Evolutionary conservation across 2,113 vertebrate genomes (phyloP), one percentile per base, ranked within the genome.

Genomic region (Scophthalmus maximus): DNA sequence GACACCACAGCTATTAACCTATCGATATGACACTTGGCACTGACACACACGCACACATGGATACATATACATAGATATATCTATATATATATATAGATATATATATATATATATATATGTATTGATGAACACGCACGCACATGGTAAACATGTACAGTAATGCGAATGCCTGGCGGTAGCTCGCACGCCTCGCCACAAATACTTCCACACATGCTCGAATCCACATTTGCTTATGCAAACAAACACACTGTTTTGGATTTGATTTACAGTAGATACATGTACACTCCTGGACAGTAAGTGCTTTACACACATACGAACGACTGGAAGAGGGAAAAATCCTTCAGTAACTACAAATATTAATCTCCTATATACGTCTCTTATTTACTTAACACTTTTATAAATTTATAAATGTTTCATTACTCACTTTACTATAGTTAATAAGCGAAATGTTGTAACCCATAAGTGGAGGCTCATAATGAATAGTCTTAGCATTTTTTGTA

Each of bases 1-100:
- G 91, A 93, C 92, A 94, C 84, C 60, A 0, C 74, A 53, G 83
- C 92, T 91, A 93, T 94, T 94, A 94, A 94, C 94, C 94, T 94
- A 94, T 94, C 79, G 93, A 94, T 93, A 93, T 85, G 88, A 90
- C 89, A 91, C 88, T 86, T 78, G 80, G 73, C 84, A 70, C 70
- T 52, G 85, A 86, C 82, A 80, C 85, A 74, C 78, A 82, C 78
- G 56, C 83, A 81, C 74, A 65, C 73, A 30, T 17, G 40, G 52
- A 78, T 42, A 52, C 27, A 23, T 22, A 49, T 10, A 49, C 8
- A 18, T 46, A 18, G n/a, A n/a, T n/a, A n/a, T n/a, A n/a, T n/a
- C n/a, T n/a, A n/a, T n/a, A 78, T 42, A 52, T 32, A 20, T 32
- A 29, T 8, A 56, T n/a, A 29, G 29, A 29, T 18, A 55, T 12